Base-by-base conservation (phyloP, 1,140 invertebrate genomes). In the Piezodorus guildinii region DNA sequence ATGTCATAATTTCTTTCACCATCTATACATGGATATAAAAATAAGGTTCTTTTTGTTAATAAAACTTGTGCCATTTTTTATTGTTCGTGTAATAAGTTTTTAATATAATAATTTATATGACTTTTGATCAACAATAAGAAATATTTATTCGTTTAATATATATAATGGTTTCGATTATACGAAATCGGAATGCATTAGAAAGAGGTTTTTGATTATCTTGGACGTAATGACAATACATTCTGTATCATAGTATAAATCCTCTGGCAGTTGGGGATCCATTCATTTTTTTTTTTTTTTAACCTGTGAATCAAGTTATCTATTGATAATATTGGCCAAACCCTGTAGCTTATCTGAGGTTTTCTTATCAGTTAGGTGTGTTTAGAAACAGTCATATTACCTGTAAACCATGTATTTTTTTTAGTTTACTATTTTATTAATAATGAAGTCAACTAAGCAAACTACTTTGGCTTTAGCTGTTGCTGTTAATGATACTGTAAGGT, bases 381-480 rank as follows among this genome's bases (percentile, higher is more conserved):
- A 34, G 58, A 19, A 60, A 56, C 15, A 56, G 52, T 56, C 52
- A 23, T 27, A 25, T 27, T 23, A 30, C 30, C 30, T 19, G 49
- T 21, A 52, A 52, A 52, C 23, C 52, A 16, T 56, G 52, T 27
- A 25, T 56, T 14, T 17, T 56, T 23, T 56, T n/a, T 15, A 56
- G 23, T 27, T 5, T 14, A 3, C 21, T 56, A 30, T 23, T 56
- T 23, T 27, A 56, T 27, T 23, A 56, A 34, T 27, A 2, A 60
- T 60, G 39, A 60, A 60, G 39, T 19, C 21, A n/a, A 60, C 19
- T 19, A 30, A 60, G 27, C 30, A 10, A 14, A 60, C 27, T 58
- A 21, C 30, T 58, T 23, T 23, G 25, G 54, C 46, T 10, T 21
- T 49, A 49, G 46, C 46, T 49, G 46, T 49, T 49, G 21, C 46